phyloP scores from a whole-genome alignment of 1,140 invertebrate genomes.

The Bombyx mandarina region DNA sequence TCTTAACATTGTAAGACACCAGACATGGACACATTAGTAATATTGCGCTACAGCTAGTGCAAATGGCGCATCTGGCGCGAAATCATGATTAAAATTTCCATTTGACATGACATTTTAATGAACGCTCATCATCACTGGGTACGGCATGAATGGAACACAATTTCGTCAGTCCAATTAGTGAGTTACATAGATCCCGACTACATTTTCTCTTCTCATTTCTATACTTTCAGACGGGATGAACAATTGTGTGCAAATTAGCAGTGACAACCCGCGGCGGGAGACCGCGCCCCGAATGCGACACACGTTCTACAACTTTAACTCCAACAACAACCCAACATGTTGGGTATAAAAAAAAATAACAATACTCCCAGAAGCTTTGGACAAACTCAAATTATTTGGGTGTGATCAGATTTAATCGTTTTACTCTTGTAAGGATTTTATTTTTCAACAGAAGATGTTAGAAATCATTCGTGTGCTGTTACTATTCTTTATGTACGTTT shows the following conservation, averaged over 20 bases:
- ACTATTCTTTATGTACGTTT: too few relatives aligned
- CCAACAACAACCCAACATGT: too few relatives aligned
- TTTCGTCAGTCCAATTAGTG: slow-evolving; percentile 46
- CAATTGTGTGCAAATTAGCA: slow-evolving; percentile 66
- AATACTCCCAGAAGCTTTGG: too few relatives aligned
- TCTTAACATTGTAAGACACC: too few relatives aligned
- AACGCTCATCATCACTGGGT: slow-evolving; percentile 18
- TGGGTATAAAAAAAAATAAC: too few relatives aligned
- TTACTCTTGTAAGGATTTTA: too few relatives aligned
- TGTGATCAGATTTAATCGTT: too few relatives aligned
- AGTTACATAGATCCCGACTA: slow-evolving; percentile 41
- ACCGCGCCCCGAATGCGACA: slow-evolving; percentile 32
- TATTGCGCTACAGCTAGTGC: too few relatives aligned
- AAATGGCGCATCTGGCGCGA: background rate
- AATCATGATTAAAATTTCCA: slow-evolving; percentile 11
- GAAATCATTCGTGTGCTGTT: too few relatives aligned
- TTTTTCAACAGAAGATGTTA: too few relatives aligned
- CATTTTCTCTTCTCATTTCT: slow-evolving; percentile 51
- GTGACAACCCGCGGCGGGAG: slow-evolving; percentile 43
- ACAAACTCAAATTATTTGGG: too few relatives aligned
- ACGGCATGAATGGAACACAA: slow-evolving; percentile 10
- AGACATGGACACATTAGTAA: too few relatives aligned
- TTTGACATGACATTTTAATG: slow-evolving; percentile 20
- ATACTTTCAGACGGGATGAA: slow-evolving; percentile 49
- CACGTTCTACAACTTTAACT: slow-evolving; percentile 10